These are phyloP conservation scores for Leuciscus waleckii DNA, from an alignment of 2,797 vertebrate genomes.

Conservation along the genomic window DNA sequence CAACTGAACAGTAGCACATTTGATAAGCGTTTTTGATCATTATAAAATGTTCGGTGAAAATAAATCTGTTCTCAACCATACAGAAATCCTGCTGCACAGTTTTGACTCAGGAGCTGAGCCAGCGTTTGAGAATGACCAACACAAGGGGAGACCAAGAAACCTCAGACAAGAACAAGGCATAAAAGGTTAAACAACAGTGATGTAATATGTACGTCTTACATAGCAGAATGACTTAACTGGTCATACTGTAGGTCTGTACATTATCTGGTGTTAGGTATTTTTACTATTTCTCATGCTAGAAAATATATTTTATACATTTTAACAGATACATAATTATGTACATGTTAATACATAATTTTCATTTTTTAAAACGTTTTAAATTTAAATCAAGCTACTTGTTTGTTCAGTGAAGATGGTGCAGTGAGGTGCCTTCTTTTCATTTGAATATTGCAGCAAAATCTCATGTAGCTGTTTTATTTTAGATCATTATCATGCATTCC, in stretches of 20 bases:
- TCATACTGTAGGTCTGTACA: conserved; percentile 5
- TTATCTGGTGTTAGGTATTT: conserved; percentile 7
- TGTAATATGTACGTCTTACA: not conserved
- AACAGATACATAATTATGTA: not conserved
- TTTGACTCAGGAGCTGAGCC: conserved; percentile 85
- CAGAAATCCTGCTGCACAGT: conserved; percentile 88
- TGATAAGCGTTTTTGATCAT: not conserved
- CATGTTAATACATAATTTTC: not conserved
- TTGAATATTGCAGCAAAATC: conserved; percentile 5
- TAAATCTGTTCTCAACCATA: conserved; percentile 45
- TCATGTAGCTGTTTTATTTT: not conserved
- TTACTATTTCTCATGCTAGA: not conserved
- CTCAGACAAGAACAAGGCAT: conserved; percentile 81
- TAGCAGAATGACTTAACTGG: not conserved
- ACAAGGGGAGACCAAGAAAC: conserved; percentile 74
- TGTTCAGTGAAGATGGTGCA: not conserved
- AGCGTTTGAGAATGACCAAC: conserved; percentile 78
- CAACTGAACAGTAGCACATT: not conserved
- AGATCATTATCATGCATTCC: not conserved
- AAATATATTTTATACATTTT: not conserved
- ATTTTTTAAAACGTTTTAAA: not conserved
- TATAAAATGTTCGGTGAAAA: not conserved
- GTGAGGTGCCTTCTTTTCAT: not conserved
- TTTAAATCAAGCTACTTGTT: not conserved
- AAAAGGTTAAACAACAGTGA: conserved; percentile 41